These are phyloP conservation scores for Pelagia noctiluca DNA, from an alignment of 30 jellyfish, hydroid and myxozoan genomes.

Conservation along the genomic window DNA sequence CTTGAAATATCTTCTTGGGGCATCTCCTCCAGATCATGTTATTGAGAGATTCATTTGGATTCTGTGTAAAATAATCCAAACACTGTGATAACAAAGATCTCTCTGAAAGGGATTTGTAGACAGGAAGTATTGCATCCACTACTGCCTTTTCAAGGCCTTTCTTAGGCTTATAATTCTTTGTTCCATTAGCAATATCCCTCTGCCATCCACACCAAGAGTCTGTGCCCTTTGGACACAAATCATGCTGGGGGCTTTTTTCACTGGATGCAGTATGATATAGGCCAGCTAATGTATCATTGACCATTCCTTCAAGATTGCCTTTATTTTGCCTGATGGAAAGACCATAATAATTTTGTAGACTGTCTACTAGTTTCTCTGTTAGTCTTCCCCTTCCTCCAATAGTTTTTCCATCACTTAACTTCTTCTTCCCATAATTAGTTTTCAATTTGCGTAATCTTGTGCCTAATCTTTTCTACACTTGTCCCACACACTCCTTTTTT, in stretches of 20 bases:
- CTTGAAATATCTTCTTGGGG: conserved; percentile 19
- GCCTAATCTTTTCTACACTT: conserved; percentile 54
- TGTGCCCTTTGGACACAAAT: conserved; percentile 60
- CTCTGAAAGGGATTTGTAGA: neutral
- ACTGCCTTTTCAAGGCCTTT: neutral
- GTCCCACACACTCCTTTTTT: conserved; percentile 61
- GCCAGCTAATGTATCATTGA: conserved; percentile 35
- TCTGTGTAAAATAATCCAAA: conserved; percentile 12
- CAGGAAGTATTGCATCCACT: conserved; percentile 11
- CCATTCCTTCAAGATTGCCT: conserved; percentile 25
- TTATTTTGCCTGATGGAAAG: conserved; percentile 52
- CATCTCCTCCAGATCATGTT: neutral
- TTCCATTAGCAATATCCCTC: conserved; percentile 41
- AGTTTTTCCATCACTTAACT: conserved; percentile 40
- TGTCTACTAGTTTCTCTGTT: conserved; percentile 24
- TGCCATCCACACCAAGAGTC: conserved; percentile 65
- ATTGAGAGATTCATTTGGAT: conserved; percentile 36
- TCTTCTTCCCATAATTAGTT: conserved; percentile 14
- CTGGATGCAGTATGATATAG: conserved; percentile 60
- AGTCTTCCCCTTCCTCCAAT: conserved; percentile 36
- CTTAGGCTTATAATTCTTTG: neutral
- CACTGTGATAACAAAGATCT: conserved; percentile 12
- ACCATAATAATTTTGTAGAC: conserved; percentile 46
- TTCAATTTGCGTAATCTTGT: conserved; percentile 28
- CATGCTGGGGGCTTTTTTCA: conserved; percentile 22